Conservation (phyloP, 2,113 vertebrate species). For the Aegithalos caudatus region DNA sequence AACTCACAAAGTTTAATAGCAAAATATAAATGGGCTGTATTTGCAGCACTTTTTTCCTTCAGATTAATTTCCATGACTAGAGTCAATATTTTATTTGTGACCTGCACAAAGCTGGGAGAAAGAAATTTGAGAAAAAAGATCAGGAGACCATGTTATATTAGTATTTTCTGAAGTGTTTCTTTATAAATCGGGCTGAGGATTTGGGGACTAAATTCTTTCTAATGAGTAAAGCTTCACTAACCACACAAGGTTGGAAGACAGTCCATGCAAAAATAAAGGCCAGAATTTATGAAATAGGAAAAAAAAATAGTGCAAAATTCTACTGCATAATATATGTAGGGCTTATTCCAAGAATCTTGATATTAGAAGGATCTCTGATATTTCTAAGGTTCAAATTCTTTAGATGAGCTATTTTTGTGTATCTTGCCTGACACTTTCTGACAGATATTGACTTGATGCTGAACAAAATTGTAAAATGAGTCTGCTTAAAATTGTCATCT, state of each 20-base stretch:
- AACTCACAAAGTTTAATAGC: conserved; percentile 51
- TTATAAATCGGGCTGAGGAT: not conserved
- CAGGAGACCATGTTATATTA: not conserved
- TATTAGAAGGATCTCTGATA: not conserved
- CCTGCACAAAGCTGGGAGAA: not conserved
- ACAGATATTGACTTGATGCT: not conserved
- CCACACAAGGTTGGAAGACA: not conserved
- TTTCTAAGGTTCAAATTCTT: not conserved
- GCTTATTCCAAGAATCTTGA: not conserved
- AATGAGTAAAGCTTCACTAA: not conserved
- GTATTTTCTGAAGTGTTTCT: not conserved
- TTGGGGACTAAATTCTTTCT: not conserved
- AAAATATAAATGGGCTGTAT: conserved; percentile 38
- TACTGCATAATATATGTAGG: not conserved
- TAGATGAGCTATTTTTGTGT: not conserved
- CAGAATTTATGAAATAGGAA: not conserved
- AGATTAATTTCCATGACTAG: conserved; percentile 8
- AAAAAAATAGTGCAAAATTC: not conserved
- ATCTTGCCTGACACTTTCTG: not conserved
- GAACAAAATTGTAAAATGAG: not conserved
- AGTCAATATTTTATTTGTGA: not conserved
- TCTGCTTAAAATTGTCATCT: not conserved
- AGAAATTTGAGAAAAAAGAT: not conserved
- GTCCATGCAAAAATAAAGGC: not conserved
- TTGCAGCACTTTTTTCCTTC: not conserved